Base-by-base conservation (phyloP, 1,140 invertebrate genomes). In the Dendroctonus ponderosae region DNA sequence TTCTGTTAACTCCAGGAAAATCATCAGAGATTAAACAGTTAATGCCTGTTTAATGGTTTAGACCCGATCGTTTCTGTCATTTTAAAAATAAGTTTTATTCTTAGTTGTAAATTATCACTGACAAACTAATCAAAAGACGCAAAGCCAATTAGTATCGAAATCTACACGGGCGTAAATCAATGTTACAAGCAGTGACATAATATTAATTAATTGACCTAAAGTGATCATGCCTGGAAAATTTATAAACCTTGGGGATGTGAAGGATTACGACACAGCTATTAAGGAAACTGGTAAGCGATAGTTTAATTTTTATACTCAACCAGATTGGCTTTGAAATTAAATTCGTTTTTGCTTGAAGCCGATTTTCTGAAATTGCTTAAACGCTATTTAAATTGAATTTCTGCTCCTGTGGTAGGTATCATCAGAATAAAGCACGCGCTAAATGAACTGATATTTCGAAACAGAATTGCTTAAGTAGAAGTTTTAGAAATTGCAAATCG, bases 181-280 rank as follows among this genome's bases (percentile, higher is more conserved):
- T 26, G 8, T 52, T 52, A 52, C 9, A 15, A 14, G 12, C 5
- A 14, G 9, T 52, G 9, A 14, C 8, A 12, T 11, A 46, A 9
- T 11, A 11, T 46, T 46, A 11, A 11, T 9, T 46, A 2, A 46
- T 9, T 46, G 44, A 26, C 9, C 8, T 12, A 51, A 11, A 7
- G 46, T 58, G 56, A 43, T 43, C 26, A 58, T 44, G n/a, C 11
- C 56, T 14, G 41, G 7, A 7, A 43, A 44, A 26, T 14, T 58
- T 15, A 7, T 58, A 8, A 43, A 58, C 5, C 56, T 58, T 44
- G 7, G 42, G 5, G 40, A 44, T 44, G 7, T 58, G 9, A 58
- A 46, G 12, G 56, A 58, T 44, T 58, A 58, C 38, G 56, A 58
- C 15, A 44, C 41, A 7, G 56, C 56, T 38, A 43, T 58, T 14